Percentiles rank a stretch among this genome's conserved stretches.
Evolutionary conservation across 2,113 vertebrate species (phyloP).

Genomic region (Bubo blakistoni): DNA sequence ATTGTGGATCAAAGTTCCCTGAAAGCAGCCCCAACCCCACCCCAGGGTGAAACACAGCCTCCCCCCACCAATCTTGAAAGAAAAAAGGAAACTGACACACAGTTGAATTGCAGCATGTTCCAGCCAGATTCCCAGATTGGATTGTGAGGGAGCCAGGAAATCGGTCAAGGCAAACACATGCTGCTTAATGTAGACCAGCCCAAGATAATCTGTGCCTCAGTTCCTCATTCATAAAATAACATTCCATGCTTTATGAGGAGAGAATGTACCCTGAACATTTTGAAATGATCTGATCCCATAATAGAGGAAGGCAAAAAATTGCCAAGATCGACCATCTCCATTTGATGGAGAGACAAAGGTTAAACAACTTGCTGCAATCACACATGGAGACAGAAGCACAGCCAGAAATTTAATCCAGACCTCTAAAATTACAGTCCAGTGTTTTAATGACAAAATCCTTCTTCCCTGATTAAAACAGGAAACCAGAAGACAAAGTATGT

Average conservation of each 20-base stretch:
- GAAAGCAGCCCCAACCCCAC: neutral
- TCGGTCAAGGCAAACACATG: slow-evolving; percentile 27
- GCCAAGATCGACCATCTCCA: neutral
- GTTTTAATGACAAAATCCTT: slow-evolving; percentile 28
- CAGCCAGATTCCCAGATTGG: neutral
- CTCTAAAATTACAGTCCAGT: neutral
- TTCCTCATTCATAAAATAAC: slow-evolving; percentile 10
- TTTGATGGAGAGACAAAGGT: neutral
- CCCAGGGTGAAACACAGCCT: neutral
- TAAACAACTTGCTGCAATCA: slow-evolving; percentile 1
- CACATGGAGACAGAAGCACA: neutral
- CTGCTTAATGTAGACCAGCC: slow-evolving; percentile 18
- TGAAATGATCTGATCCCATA: neutral
- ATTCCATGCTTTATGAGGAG: neutral
- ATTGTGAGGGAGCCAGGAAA: slow-evolving; percentile 37
- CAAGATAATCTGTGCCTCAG: neutral
- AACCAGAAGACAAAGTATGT: neutral
- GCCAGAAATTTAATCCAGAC: slow-evolving; percentile 23
- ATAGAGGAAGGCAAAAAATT: neutral
- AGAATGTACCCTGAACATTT: neutral
- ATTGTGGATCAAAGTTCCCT: neutral
- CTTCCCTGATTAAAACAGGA: slow-evolving; percentile 17
- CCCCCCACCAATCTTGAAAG: neutral
- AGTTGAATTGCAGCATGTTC: neutral
- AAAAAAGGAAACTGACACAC: slow-evolving; percentile 1